A percentile compares a stretch with the other conserved stretches of the same genome.
phyloP scores from a whole-genome alignment of 2,797 vertebrate genomes.

The Falco concolor region DNA sequence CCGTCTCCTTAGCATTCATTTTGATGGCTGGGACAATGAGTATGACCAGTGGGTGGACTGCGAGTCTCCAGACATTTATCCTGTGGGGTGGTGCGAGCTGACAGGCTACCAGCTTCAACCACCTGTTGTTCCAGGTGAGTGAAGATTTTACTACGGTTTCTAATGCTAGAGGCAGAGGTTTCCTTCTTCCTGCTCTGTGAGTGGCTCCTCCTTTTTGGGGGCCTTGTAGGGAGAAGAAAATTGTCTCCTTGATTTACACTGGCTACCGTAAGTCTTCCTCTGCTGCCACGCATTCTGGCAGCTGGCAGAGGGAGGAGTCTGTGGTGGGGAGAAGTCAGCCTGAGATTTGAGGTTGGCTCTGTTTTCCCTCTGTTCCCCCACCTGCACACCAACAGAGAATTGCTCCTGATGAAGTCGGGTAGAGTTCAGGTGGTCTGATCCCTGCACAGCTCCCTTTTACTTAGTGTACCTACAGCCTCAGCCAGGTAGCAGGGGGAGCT shows the following conservation, averaged over 20 bases:
- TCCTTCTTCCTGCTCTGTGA: background rate
- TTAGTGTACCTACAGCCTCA: background rate
- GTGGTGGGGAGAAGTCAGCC: background rate
- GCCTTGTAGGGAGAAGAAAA: background rate
- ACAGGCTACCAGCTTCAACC: slow-evolving; percentile 89
- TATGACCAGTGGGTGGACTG: slow-evolving; percentile 98
- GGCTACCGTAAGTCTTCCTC: background rate
- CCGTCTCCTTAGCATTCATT: slow-evolving; percentile 91
- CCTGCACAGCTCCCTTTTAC: slow-evolving; percentile 6
- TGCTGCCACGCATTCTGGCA: background rate
- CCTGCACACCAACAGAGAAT: background rate
- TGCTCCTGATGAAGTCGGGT: background rate
- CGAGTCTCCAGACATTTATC: slow-evolving; percentile 94
- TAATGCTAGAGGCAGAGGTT: background rate
- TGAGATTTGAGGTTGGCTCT: background rate
- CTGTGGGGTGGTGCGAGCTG: slow-evolving; percentile 93
- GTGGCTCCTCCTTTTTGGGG: background rate
- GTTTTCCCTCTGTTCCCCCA: background rate
- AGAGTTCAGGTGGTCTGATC: background rate
- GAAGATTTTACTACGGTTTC: background rate
- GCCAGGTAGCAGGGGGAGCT: background rate
- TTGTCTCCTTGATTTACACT: background rate
- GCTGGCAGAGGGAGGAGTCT: background rate
- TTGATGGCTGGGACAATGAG: slow-evolving; percentile 94
- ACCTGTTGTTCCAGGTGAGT: slow-evolving; percentile 83